Base-by-base conservation (phyloP, 2,113 vertebrate genomes). In the Corythornis cristatus region DNA sequence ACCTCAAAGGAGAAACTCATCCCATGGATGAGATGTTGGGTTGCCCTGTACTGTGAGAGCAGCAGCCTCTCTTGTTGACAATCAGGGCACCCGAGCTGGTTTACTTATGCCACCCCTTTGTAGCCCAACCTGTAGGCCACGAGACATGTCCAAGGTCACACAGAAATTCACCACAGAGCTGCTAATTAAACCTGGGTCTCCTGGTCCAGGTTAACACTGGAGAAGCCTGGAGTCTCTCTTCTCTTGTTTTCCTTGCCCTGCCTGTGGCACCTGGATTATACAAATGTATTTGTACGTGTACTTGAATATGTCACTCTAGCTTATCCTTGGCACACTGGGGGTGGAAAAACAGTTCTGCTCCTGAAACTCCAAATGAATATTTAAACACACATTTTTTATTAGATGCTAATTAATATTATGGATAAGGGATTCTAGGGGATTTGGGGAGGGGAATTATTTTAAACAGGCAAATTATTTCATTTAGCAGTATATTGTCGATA, bases 401-500 rank as follows among this genome's bases (percentile, higher is more conserved):
- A 79, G 17, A 71, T 65, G n/a, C 11, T 83, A 91, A 91, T 91
- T 79, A 77, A 75, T 88, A 37, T 67, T 80, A 67, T 33, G 60
- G 48, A 60, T 72, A 74, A 86, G 23, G 48, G 77, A 93, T 93
- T 93, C 48, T 68, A 45, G 26, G 62, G 68, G 53, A 91, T 82
- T 88, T 94, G 1, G 43, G 66, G 68, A 93, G 15, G 31, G 14
- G 37, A 57, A 75, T 88, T 6, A 66, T 81, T 90, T 83, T 76
- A 81, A 92, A 86, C 77, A 83, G 73, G 43, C 61, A 88, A 91
- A 93, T 81, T 60, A 88, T 93, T 86, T 92, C 40, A 78, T 78
- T 90, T 83, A 65, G 73, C 83, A 92, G 50, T 75, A 37, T 65
- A 61, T 94, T 92, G 72, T 33, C 70, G 71, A 20, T 68, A 93